Evolutionary conservation across 37 sponge, comb jelly and placozoan genomes (phyloP).

Genomic region (Haliclona indistincta): DNA sequence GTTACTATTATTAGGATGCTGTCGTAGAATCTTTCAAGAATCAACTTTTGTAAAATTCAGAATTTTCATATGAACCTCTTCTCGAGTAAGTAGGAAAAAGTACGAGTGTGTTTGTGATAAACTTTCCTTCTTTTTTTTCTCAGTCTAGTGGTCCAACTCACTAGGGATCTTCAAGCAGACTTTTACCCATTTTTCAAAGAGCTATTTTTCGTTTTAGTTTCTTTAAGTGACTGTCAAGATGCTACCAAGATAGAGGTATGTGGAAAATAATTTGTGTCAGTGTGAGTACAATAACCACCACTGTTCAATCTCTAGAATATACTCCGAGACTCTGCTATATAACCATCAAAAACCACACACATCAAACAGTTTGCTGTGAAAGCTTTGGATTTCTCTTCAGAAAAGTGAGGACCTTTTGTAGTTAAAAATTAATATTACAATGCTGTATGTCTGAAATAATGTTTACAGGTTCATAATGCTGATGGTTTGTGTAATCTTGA

Average conservation of each 20-base stretch:
- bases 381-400: constrained; percentile 86
- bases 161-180: constrained; percentile 85
- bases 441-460: background rate
- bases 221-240: constrained; percentile 50
- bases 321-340: constrained; percentile 61
- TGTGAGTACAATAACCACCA: constrained; percentile 16
- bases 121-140: background rate
- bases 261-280: constrained; percentile 40
- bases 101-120: no score
- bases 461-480: constrained; percentile 26
- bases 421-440: background rate
- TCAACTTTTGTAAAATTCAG: no score
- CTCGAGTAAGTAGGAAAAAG: no score
- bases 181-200: constrained; percentile 82
- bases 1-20: no score
- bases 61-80: no score
- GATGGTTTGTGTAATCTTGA: constrained; percentile 22
- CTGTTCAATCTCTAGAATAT: constrained; percentile 36
- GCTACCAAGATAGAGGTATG: constrained; percentile 72
- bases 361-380: constrained; percentile 90
- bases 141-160: constrained; percentile 81
- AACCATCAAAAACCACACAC: constrained; percentile 65
- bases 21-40: no score
- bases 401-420: constrained; percentile 34
- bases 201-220: constrained; percentile 64